Conservation (phyloP, 2,888 invertebrate species). For the Danaus chrysippus region DNA sequence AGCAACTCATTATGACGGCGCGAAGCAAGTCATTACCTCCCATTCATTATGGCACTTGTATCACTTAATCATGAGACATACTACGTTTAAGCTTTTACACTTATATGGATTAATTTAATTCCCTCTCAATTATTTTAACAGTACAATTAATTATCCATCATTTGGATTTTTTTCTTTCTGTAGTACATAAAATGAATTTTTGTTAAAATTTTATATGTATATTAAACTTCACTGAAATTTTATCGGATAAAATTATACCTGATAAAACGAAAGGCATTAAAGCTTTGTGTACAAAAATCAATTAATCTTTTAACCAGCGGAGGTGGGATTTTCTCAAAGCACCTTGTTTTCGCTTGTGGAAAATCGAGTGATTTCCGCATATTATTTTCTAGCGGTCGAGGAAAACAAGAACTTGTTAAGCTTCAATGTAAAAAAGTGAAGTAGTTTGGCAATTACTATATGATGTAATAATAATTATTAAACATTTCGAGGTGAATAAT, state of each 20-base stretch:
- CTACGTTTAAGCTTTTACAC: slow-evolving; percentile 5
- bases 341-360: neutral
- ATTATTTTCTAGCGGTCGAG: neutral
- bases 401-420: neutral
- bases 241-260: too few species aligned
- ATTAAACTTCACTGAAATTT: too few species aligned
- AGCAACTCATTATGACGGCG: slow-evolving; percentile 30
- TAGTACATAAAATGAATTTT: too few species aligned
- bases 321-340: neutral
- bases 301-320: neutral
- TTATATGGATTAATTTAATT: slow-evolving; percentile 7
- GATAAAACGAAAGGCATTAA: neutral
- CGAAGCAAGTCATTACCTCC: slow-evolving; percentile 29
- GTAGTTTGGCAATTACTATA: neutral
- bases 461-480: neutral
- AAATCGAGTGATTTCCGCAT: slow-evolving; percentile 2
- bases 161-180: too few species aligned
- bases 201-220: too few species aligned
- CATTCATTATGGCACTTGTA: slow-evolving; percentile 30
- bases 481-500: neutral
- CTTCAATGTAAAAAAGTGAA: neutral
- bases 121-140: neutral
- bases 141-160: neutral
- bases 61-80: slow-evolving; percentile 14
- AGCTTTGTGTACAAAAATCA: neutral